Conservation (phyloP, 2,888 invertebrate genomes). For the Oegoconia quadripuncta region DNA sequence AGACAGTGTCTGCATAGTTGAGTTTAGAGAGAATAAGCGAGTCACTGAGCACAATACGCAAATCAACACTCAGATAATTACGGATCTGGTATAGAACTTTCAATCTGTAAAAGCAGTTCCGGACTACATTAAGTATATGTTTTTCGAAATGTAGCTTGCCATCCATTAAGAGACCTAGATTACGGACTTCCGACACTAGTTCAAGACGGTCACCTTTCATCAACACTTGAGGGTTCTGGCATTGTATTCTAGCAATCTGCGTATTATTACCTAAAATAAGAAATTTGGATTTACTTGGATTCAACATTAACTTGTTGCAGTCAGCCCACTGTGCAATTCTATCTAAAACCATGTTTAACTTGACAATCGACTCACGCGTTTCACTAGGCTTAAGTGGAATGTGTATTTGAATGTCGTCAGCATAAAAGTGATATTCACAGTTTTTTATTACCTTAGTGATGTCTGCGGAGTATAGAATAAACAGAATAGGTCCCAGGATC, state of each 20-base stretch:
- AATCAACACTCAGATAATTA: too few relatives aligned
- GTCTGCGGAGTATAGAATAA: too few relatives aligned
- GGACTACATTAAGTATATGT: constrained; percentile 4
- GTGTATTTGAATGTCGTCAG: constrained; percentile 9
- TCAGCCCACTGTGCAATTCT: constrained; percentile 7
- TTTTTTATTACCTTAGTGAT: too few relatives aligned
- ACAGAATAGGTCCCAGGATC: too few relatives aligned
- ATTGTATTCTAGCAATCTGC: constrained; percentile 1
- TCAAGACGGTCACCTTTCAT: constrained; percentile 3
- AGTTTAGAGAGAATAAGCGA: too few relatives aligned
- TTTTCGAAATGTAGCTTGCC: constrained; percentile 14
- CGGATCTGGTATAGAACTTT: too few relatives aligned
- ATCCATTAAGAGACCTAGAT: constrained; percentile 16
- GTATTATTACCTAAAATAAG: constrained; percentile 3
- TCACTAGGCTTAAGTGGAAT: not conserved
- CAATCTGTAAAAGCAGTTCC: constrained; percentile 9
- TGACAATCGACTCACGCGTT: not conserved
- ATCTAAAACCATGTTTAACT: constrained; percentile 4
- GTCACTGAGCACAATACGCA: too few relatives aligned
- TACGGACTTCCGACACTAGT: constrained; percentile 13
- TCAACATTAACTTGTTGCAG: constrained; percentile 5
- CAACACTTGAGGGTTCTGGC: not conserved
- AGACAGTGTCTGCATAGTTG: too few relatives aligned
- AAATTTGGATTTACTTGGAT: constrained; percentile 15
- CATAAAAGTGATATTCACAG: not conserved